A percentile compares a stretch with the other conserved stretches of the same genome.
These are phyloP conservation scores for Corythornis leucogaster DNA, from an alignment of 2,797 vertebrate species.

Conservation along the genomic window DNA sequence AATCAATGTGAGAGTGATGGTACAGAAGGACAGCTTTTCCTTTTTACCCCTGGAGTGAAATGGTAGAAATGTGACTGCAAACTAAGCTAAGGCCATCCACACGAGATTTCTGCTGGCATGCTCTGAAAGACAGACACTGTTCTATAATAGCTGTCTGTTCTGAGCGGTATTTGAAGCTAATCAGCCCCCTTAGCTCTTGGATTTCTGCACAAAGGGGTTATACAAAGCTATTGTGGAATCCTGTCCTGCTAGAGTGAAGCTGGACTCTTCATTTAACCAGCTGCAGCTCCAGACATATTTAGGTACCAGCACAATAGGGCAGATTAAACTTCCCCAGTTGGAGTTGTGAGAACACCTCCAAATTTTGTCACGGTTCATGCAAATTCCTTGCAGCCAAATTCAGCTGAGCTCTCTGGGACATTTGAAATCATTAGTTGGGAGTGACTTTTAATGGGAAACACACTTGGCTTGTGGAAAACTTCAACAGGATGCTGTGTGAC, in stretches of 20 bases:
- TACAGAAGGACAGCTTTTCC: background rate
- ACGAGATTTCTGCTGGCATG: slow-evolving; percentile 10
- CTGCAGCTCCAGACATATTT: background rate
- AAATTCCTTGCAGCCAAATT: slow-evolving; percentile 16
- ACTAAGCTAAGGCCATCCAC: background rate
- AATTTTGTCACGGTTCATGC: background rate
- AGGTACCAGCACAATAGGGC: background rate
- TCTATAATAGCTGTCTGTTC: slow-evolving; percentile 18
- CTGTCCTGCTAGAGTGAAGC: background rate
- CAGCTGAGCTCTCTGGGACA: background rate
- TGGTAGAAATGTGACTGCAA: background rate
- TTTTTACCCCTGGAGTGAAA: background rate
- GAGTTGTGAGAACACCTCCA: background rate
- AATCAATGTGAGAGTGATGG: background rate
- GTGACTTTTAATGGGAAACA: background rate
- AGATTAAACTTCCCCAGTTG: slow-evolving; percentile 13
- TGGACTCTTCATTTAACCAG: slow-evolving; percentile 8
- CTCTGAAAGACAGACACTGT: slow-evolving; percentile 44
- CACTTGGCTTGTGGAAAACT: background rate
- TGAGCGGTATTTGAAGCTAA: background rate
- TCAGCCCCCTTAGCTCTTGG: slow-evolving; percentile 19
- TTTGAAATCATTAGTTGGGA: background rate
- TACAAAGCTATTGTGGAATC: slow-evolving; percentile 39
- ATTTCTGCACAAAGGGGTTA: slow-evolving; percentile 49
- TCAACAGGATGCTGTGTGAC: background rate